Evolutionary conservation across 2,888 invertebrate genomes (phyloP), one percentile per base, ranked within the genome.

Genomic region (Eupithecia abbreviata): DNA sequence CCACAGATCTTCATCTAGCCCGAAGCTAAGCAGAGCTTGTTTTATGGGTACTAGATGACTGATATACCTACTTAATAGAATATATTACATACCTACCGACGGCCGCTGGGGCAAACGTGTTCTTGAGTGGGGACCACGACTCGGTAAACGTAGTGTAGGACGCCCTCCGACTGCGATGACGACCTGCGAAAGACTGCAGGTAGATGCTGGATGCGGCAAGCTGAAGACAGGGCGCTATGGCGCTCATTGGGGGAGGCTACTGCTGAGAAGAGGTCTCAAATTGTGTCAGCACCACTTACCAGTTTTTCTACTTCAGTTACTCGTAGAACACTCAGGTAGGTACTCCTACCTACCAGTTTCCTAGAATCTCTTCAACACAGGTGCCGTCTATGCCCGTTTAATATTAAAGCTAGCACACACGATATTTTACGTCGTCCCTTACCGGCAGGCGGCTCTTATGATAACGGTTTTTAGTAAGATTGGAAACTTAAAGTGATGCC

Each of bases 401-500:
- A 62, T 62, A 62, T 90, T 92, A 92, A 90, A 90, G 86, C 86
- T 84, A 80, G 87, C 87, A 87, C 84, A 82, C 84, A 82, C 84
- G 82, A 89, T 92, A 90, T 91, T 91, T 90, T 75, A 73, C 78
- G 84, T 90, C 90, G 62, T 30, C 62, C 10, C 62, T 91, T 91
- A 91, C 84, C 81, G 85, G 81, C 81, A 79, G 79, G 83, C 83
- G 79, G 82, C 80, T 82, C 81, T 91, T 89, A 90, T 87, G 88
- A 83, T 87, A 85, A 89, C 85, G 87, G 85, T 86, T 87, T 85
- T 85, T 84, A 84, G 83, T 84, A 89, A 91, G 90, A 90, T 91
- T 90, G 87, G 88, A 89, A 86, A 79, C 81, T 80, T 77, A 85
- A 86, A 83, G 85, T 84, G 82, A 78, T 83, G 80, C 74, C 75